These are phyloP conservation scores for Cirrhinus mrigala DNA, from an alignment of 2,797 vertebrate species.

Conservation along the genomic window DNA sequence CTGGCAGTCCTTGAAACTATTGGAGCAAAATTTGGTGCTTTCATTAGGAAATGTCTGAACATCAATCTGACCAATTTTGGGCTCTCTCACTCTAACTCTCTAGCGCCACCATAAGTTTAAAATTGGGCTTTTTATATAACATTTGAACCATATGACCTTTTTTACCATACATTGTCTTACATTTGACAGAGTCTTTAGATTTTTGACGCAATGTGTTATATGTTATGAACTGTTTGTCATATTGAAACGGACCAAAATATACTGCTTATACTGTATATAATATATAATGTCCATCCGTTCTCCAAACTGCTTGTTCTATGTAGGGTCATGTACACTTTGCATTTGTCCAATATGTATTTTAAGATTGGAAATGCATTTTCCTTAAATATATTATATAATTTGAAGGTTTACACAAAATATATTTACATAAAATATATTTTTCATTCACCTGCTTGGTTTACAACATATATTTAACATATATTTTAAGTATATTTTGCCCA, in stretches of 20 bases:
- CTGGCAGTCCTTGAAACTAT: neutral
- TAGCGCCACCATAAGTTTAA: neutral
- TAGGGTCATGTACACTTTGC: neutral
- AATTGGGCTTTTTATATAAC: neutral
- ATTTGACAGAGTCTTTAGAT: neutral
- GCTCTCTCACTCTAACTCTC: neutral
- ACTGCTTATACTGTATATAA: neutral
- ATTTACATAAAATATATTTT: neutral
- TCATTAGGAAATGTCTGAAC: neutral
- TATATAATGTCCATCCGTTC: neutral
- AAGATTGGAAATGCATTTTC: neutral
- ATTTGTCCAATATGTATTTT: neutral
- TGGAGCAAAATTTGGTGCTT: neutral
- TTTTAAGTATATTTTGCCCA: too few relatives aligned
- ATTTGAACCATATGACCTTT: too few relatives aligned
- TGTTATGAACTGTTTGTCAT: neutral
- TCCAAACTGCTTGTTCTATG: neutral
- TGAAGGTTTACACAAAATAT: neutral
- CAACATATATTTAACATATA: too few relatives aligned
- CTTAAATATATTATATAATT: neutral
- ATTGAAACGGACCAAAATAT: neutral
- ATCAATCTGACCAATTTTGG: slow-evolving; percentile 6
- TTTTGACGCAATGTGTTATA: neutral
- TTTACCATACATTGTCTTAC: neutral
- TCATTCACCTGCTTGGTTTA: too few relatives aligned